Evolutionary conservation across 2,888 invertebrate genomes (phyloP).

Genomic region (Rotaria magnacalcarata): DNA sequence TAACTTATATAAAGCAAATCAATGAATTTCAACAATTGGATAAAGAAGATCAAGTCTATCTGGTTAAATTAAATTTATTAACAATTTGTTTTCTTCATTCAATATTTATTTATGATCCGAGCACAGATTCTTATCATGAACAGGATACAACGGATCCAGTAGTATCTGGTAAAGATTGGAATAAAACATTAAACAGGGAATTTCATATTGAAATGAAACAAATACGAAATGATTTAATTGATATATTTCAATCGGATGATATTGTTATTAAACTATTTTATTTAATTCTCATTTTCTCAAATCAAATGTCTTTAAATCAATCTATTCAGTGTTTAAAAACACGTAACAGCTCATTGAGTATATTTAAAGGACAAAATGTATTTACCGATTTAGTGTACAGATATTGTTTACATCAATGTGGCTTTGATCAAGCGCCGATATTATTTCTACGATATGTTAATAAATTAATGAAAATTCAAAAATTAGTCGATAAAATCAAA

Average conservation of each 20-base stretch:
- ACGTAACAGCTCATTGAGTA: background rate
- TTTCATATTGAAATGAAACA: conserved; percentile 5
- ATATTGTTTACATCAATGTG: background rate
- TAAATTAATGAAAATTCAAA: background rate
- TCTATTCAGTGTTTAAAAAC: background rate
- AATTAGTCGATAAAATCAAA: background rate
- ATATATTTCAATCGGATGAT: background rate
- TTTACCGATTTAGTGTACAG: background rate
- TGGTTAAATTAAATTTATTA: background rate
- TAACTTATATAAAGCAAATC: background rate
- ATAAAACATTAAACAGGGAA: background rate
- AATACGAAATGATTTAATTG: conserved; percentile 6
- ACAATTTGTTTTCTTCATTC: background rate
- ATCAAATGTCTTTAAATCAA: background rate
- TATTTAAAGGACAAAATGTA: background rate
- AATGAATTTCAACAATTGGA: background rate
- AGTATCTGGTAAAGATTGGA: background rate
- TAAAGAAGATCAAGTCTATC: background rate
- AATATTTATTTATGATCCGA: background rate
- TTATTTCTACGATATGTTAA: background rate
- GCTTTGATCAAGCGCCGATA: background rate
- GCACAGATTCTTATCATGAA: background rate
- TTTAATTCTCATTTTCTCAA: background rate
- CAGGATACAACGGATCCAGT: background rate
- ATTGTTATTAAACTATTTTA: background rate